phyloP scores from a whole-genome alignment of 2,888 invertebrate species.

The Buathra laborator region DNA sequence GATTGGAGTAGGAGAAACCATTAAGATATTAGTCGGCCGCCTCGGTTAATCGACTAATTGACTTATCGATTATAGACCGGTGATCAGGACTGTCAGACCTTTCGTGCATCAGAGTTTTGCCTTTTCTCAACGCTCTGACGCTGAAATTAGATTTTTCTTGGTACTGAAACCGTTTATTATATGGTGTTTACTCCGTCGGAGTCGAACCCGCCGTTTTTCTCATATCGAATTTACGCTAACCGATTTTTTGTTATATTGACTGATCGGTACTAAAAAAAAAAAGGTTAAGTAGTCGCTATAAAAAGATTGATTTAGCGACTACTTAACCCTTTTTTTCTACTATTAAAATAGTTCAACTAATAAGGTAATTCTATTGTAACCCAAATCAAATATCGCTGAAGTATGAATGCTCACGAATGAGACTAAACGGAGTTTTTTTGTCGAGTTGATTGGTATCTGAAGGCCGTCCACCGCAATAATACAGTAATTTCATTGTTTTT shows the following conservation, averaged over 20 bases:
- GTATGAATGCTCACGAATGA: too few species aligned
- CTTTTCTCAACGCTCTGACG: constrained; percentile 36
- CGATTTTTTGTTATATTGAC: background rate
- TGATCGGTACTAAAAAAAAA: background rate
- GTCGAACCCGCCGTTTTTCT: background rate
- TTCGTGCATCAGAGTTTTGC: constrained; percentile 32
- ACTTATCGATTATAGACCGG: constrained; percentile 55
- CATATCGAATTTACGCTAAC: background rate
- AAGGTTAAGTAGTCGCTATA: too few species aligned
- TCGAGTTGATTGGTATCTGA: too few species aligned
- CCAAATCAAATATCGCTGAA: too few species aligned
- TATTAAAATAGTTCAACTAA: too few species aligned
- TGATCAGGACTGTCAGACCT: constrained; percentile 45
- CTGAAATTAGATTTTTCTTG: constrained; percentile 34
- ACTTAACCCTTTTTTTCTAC: too few species aligned
- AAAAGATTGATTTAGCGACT: too few species aligned
- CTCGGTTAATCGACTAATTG: constrained; percentile 61
- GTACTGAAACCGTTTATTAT: constrained; percentile 37
- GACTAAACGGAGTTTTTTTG: too few species aligned
- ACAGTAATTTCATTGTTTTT: too few species aligned
- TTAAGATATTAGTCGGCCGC: constrained; percentile 59
- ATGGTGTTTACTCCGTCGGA: background rate
- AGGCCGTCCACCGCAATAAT: too few species aligned
- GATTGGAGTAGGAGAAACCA: constrained; percentile 27
- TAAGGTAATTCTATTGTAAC: too few species aligned